phyloP scores from a whole-genome alignment of 2,113 vertebrate genomes.

The Osmerus eperlanus region DNA sequence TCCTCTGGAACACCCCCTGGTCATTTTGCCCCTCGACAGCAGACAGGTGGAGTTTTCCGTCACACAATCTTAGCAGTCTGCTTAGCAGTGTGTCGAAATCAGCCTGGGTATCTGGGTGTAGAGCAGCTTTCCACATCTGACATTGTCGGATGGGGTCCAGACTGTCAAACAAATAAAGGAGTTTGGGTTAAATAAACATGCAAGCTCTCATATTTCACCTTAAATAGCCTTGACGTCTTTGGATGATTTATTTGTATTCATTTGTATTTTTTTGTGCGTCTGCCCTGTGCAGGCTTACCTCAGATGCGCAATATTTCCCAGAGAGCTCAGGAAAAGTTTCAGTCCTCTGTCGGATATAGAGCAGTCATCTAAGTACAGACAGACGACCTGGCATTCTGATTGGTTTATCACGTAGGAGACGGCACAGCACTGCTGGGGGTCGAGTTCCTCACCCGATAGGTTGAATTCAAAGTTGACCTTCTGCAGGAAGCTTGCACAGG shows the following conservation, averaged over 20 bases:
- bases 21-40: constrained; percentile 9
- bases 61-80: constrained; percentile 25
- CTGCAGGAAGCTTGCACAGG: constrained; percentile 27
- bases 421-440: constrained; percentile 38
- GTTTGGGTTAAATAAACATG: neutral
- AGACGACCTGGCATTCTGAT: constrained; percentile 1
- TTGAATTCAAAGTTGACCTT: constrained; percentile 22
- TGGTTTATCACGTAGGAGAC: constrained; percentile 38
- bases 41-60: constrained; percentile 21
- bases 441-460: constrained; percentile 26
- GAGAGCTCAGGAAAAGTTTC: constrained; percentile 29
- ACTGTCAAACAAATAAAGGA: constrained; percentile 3
- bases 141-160: neutral
- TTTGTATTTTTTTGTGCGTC: no score
- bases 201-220: no score
- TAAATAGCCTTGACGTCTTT: no score
- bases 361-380: constrained; percentile 26
- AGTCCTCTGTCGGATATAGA: constrained; percentile 13
- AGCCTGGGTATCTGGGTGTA: constrained; percentile 3
- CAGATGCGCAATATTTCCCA: constrained; percentile 22
- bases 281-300: constrained; percentile 14
- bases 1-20: constrained; percentile 8
- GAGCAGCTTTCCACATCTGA: constrained; percentile 30
- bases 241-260: no score
- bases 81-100: no score